Conservation (phyloP, 1,140 invertebrate species). For the Nomia melanderi region DNA sequence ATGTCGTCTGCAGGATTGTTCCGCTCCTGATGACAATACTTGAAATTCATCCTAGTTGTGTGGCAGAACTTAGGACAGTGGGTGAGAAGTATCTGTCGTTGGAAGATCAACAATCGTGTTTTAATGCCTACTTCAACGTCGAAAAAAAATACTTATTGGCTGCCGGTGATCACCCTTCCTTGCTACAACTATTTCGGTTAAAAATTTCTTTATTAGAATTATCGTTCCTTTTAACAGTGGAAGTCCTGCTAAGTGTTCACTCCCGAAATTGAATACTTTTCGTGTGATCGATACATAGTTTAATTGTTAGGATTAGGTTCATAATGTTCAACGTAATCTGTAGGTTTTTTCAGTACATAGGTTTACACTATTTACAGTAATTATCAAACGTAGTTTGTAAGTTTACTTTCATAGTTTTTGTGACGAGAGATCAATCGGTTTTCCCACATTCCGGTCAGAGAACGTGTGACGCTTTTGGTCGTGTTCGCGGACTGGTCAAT, state of each 20-base stretch:
- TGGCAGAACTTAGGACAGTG: constrained; percentile 65
- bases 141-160: constrained; percentile 53
- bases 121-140: constrained; percentile 62
- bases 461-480: constrained; percentile 57
- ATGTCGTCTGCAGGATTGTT: constrained; percentile 65
- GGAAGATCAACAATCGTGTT: constrained; percentile 63
- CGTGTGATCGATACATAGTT: constrained; percentile 61
- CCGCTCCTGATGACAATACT: constrained; percentile 65
- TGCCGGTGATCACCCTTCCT: constrained; percentile 54
- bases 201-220: constrained; percentile 54
- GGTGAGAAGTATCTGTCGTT: constrained; percentile 64
- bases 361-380: constrained; percentile 69
- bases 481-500: constrained; percentile 52
- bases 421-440: constrained; percentile 65
- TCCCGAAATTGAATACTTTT: constrained; percentile 54
- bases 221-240: constrained; percentile 63
- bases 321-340: constrained; percentile 66
- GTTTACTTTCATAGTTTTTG: constrained; percentile 69
- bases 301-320: constrained; percentile 75
- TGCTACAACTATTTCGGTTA: constrained; percentile 49
- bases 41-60: constrained; percentile 64
- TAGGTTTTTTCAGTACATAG: constrained; percentile 74
- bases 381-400: constrained; percentile 67
- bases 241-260: constrained; percentile 59
- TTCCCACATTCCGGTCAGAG: constrained; percentile 62